Evolutionary conservation across 2,797 vertebrate genomes (phyloP).

Genomic region (Danio aesculapii): DNA sequence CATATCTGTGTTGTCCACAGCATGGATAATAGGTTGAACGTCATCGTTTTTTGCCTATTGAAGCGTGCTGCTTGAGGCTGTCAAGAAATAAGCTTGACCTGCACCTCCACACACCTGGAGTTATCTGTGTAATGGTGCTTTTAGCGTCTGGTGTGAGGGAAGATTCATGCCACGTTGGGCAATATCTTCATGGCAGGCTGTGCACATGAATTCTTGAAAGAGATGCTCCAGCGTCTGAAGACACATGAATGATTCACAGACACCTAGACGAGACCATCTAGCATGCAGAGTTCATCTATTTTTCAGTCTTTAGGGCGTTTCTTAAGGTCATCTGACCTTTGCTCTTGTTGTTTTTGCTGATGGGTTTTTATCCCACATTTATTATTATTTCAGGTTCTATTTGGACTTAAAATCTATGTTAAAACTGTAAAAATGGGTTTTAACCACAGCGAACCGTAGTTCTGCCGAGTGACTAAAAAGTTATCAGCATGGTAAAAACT

Average conservation of each 20-base stretch:
- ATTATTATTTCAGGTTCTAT: too few species aligned
- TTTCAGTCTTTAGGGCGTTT: background rate
- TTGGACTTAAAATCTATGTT: too few species aligned
- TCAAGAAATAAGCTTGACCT: constrained; percentile 25
- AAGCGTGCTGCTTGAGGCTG: constrained; percentile 12
- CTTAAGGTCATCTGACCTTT: background rate
- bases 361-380: too few species aligned
- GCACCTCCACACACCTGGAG: constrained; percentile 39
- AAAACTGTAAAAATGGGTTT: too few species aligned
- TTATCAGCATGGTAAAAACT: too few species aligned
- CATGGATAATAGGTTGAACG: background rate
- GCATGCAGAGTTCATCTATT: background rate
- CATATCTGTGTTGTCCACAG: background rate
- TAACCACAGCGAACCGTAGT: too few species aligned
- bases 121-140: constrained; percentile 61
- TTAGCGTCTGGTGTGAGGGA: constrained; percentile 56
- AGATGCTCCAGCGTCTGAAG: background rate
- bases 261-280: constrained; percentile 5
- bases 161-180: constrained; percentile 58
- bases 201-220: constrained; percentile 44
- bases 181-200: constrained; percentile 51
- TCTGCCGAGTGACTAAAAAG: too few species aligned
- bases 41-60: constrained; percentile 26
- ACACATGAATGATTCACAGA: constrained; percentile 46
- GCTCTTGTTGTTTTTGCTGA: background rate